Conservation (phyloP, 2,888 invertebrate genomes). For the Hedya salicella region DNA sequence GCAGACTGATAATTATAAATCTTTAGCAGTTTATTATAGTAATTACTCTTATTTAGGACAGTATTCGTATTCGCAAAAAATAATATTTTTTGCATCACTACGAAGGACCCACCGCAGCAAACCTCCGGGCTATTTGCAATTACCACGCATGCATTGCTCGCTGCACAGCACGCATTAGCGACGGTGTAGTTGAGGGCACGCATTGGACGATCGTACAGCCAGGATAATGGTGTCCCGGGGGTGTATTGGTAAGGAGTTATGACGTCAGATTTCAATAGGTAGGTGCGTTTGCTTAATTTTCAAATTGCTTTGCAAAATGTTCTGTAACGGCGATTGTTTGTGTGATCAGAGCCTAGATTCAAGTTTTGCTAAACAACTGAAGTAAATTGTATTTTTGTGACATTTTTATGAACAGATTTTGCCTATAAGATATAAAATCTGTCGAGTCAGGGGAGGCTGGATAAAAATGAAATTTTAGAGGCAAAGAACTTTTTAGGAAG, state of each 20-base stretch:
- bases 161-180: slow-evolving; percentile 27
- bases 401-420: too few species aligned
- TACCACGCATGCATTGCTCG: slow-evolving; percentile 48
- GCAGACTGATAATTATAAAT: too few species aligned
- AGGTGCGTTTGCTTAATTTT: slow-evolving; percentile 17
- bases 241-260: slow-evolving; percentile 33
- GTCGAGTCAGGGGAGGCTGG: too few species aligned
- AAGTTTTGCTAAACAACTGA: not conserved
- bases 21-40: too few species aligned
- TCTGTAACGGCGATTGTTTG: not conserved
- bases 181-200: not conserved
- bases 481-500: too few species aligned
- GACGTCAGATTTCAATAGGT: slow-evolving; percentile 21
- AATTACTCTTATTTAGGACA: too few species aligned
- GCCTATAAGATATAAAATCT: too few species aligned
- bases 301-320: slow-evolving; percentile 3
- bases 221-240: slow-evolving; percentile 28
- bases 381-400: too few species aligned
- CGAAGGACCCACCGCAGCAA: slow-evolving; percentile 56
- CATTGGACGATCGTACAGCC: slow-evolving; percentile 21
- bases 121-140: slow-evolving; percentile 53
- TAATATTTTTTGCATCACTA: slow-evolving; percentile 1
- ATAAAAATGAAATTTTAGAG: too few species aligned
- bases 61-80: not conserved
- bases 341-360: not conserved